Base-by-base conservation (phyloP, 2,888 invertebrate genomes). In the Dynastes hyllus region DNA sequence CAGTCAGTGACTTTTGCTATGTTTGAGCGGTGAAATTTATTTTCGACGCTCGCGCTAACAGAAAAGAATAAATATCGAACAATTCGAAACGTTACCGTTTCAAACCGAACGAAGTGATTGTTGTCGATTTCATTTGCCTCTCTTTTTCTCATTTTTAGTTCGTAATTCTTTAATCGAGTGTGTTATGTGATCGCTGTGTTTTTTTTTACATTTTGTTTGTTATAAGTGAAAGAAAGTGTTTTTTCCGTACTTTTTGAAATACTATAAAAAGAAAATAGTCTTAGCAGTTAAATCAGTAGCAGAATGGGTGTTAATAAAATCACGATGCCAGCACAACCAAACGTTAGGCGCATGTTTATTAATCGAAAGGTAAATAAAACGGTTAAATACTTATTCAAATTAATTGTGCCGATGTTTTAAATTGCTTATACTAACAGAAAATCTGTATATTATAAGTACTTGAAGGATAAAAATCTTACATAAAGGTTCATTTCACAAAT, bases 221-320 rank as follows among this genome's bases (percentile, higher is more conserved):
- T 27, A 9, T 40, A 45, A 55, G 73, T 75, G 61, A 61, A 61
- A 75, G 27, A 61, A 37, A 71, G 40, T 76, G 77, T 16, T 75
- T 76, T 77, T 77, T 37, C n/a, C 51, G 58, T 69, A 69, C 51
- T 2, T 69, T 69, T 51, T 69, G 32, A 29, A 55, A 29, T 63
- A 63, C 11, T 8, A 63, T 9, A 32, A 45, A 75, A 55, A 61
- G 58, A 61, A 45, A 40, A 16, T 16, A 61, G 4, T 45, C 13
- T 61, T 27, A 37, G 37, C 22, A 37, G 29, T 50, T 32, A 32
- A 69, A 50, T 50, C 27, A 27, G 27, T n/a, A 40, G 11, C 58
- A 87, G 82, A 83, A 88, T 88, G 88, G 88, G 88, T 85, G 88
- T 88, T 79, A 88, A 88, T 81, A 87, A 87, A 83, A 87, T 87